These are phyloP conservation scores for Pandion haliaetus DNA, from an alignment of 2,113 vertebrate species.

Conservation along the genomic window DNA sequence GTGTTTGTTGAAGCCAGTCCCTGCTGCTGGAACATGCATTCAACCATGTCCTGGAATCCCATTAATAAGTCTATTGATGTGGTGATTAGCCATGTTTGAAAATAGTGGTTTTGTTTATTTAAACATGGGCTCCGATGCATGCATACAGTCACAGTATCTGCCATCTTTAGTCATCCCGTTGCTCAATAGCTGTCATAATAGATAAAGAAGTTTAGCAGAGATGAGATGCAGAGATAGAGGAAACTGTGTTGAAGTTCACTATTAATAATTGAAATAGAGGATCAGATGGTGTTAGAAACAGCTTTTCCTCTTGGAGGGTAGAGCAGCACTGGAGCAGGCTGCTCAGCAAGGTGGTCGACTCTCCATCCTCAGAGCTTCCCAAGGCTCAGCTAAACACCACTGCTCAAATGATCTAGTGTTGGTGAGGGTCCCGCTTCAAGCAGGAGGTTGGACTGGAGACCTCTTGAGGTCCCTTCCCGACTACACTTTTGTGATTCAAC, in stretches of 20 bases:
- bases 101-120: slow-evolving; percentile 46
- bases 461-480: neutral
- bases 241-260: slow-evolving; percentile 15
- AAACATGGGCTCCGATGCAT: neutral
- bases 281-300: neutral
- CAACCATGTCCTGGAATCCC: slow-evolving; percentile 24
- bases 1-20: slow-evolving; percentile 39
- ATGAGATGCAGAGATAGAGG: neutral
- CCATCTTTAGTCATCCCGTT: slow-evolving; percentile 52
- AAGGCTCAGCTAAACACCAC: neutral
- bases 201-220: neutral
- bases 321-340: neutral
- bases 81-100: slow-evolving; percentile 57
- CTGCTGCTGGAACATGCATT: slow-evolving; percentile 54
- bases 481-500: neutral
- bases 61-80: slow-evolving; percentile 57
- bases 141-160: slow-evolving; percentile 23
- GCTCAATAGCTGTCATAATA: slow-evolving; percentile 45
- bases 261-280: neutral
- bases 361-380: neutral
- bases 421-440: neutral
- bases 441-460: neutral
- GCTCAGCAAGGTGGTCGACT: neutral
- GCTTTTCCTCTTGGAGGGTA: neutral
- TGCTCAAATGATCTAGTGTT: neutral